phyloP scores from a whole-genome alignment of 2,888 invertebrate species.

The Agapetus fuscipes region DNA sequence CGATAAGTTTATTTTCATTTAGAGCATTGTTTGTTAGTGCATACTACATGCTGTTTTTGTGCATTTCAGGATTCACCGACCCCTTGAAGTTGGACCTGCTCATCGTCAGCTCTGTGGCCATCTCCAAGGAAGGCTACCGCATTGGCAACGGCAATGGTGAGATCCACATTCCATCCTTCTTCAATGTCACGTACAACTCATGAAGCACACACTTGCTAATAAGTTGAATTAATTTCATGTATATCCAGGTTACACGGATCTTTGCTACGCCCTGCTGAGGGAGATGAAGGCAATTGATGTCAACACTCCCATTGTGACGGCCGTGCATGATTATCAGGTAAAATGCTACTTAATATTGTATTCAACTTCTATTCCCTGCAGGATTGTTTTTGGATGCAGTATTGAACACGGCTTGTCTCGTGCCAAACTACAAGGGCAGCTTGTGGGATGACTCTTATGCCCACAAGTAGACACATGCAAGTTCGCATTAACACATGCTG shows the following conservation, averaged over 20 bases:
- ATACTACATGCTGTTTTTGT: conserved; percentile 2
- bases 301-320: conserved; percentile 65
- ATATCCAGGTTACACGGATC: conserved; percentile 61
- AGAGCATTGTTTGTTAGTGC: too few relatives aligned
- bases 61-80: conserved; percentile 47
- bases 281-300: conserved; percentile 68
- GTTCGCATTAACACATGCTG: too few relatives aligned
- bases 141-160: conserved; percentile 77
- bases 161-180: conserved; percentile 1
- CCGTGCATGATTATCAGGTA: conserved; percentile 79
- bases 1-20: too few relatives aligned
- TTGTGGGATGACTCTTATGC: too few relatives aligned
- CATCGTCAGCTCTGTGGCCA: conserved; percentile 77
- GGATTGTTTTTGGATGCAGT: not conserved
- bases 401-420: too few relatives aligned
- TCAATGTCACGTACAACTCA: conserved; percentile 1
- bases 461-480: too few relatives aligned
- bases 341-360: conserved; percentile 5
- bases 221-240: too few relatives aligned
- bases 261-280: conserved; percentile 74
- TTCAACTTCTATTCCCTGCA: not conserved
- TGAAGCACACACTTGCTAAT: too few relatives aligned
- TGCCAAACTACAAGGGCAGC: too few relatives aligned
- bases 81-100: conserved; percentile 64
- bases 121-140: conserved; percentile 70